These are phyloP conservation scores for Cepaea nemoralis DNA, from an alignment of 1,140 invertebrate genomes.

Conservation along the genomic window DNA sequence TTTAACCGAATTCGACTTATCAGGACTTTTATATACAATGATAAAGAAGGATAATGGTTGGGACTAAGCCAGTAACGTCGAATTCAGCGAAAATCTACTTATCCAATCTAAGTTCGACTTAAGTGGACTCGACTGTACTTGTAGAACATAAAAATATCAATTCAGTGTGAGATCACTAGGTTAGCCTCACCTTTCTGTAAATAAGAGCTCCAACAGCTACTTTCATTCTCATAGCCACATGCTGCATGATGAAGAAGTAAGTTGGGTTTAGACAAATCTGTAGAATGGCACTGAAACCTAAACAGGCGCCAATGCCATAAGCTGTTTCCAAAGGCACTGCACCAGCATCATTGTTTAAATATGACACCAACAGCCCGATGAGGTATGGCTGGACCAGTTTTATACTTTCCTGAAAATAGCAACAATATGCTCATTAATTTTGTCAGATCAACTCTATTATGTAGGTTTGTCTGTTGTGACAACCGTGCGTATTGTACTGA, in stretches of 20 bases:
- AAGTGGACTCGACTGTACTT: no score
- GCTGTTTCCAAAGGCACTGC: slow-evolving; percentile 18
- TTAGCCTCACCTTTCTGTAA: slow-evolving; percentile 40
- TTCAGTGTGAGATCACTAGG: neutral
- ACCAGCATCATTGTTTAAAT: slow-evolving; percentile 31
- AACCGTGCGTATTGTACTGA: no score
- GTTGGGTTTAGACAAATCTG: slow-evolving; percentile 40
- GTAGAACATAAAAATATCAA: no score
- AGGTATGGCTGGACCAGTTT: slow-evolving; percentile 43
- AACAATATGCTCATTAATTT: no score
- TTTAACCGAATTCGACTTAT: no score
- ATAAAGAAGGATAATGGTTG: no score
- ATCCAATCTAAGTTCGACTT: no score
- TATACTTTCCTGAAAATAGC: slow-evolving; percentile 36
- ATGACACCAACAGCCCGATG: slow-evolving; percentile 36
- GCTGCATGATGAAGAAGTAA: slow-evolving; percentile 41
- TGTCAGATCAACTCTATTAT: no score
- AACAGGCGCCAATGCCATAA: slow-evolving; percentile 33
- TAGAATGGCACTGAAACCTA: slow-evolving; percentile 33
- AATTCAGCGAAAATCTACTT: no score
- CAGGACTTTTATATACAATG: no score
- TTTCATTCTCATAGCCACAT: slow-evolving; percentile 48
- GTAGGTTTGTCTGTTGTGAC: no score
- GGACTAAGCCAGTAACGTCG: no score
- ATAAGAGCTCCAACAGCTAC: slow-evolving; percentile 44